phyloP scores from a whole-genome alignment of 2,113 vertebrate genomes.

The Ictalurus furcatus region DNA sequence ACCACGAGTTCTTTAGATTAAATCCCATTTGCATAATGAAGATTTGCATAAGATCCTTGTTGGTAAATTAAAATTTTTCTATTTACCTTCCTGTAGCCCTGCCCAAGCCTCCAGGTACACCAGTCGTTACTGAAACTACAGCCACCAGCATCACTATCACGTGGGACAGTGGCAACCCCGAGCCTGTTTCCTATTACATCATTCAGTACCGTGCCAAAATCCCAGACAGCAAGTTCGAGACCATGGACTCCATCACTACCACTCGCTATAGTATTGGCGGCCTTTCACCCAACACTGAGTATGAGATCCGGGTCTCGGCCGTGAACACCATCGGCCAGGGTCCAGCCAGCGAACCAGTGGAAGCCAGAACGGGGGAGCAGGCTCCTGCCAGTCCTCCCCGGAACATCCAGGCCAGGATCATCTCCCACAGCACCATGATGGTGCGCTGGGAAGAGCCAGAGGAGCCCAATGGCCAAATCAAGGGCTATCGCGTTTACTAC shows the following conservation, averaged over 20 bases:
- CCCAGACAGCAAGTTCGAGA: slow-evolving; percentile 91
- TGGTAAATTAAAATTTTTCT: not conserved
- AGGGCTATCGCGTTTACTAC: slow-evolving; percentile 93
- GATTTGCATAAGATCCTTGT: not conserved
- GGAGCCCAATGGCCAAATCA: slow-evolving; percentile 96
- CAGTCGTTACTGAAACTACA: slow-evolving; percentile 93
- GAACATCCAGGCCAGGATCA: slow-evolving; percentile 91
- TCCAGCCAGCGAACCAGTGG: slow-evolving; percentile 90
- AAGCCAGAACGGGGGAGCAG: slow-evolving; percentile 92
- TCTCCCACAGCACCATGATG: slow-evolving; percentile 93
- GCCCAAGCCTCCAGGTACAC: slow-evolving; percentile 93
- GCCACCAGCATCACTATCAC: slow-evolving; percentile 98
- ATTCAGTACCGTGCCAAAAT: slow-evolving; percentile 95
- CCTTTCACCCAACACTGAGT: slow-evolving; percentile 96
- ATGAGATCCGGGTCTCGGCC: slow-evolving; percentile 94
- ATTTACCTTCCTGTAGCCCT: slow-evolving; percentile 76
- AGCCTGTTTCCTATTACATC: slow-evolving; percentile 93
- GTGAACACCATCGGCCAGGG: slow-evolving; percentile 97
- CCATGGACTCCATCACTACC: slow-evolving; percentile 95
- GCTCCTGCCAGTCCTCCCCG: slow-evolving; percentile 92
- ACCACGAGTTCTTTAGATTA: not conserved
- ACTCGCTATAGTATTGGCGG: slow-evolving; percentile 97
- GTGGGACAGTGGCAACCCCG: slow-evolving; percentile 97
- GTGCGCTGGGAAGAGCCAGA: slow-evolving; percentile 97
- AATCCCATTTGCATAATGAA: not conserved